phyloP scores from a whole-genome alignment of 2,797 vertebrate species.

The Salmo trutta region DNA sequence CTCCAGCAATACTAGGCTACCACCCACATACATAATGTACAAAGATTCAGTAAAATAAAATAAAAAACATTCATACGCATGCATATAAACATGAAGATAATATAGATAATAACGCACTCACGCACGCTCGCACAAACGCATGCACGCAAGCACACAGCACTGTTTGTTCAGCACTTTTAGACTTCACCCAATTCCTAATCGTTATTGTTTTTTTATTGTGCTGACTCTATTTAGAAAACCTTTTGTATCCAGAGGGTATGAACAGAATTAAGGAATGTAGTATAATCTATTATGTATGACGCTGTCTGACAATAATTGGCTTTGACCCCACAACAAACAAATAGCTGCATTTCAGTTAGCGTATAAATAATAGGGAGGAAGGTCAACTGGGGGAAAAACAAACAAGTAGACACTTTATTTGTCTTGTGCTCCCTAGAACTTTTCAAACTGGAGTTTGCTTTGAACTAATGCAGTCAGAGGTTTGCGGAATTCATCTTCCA shows the following conservation, averaged over 20 bases:
- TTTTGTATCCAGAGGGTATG: neutral
- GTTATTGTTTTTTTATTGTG: neutral
- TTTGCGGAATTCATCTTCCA: neutral
- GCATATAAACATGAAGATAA: neutral
- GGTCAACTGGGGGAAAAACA: neutral
- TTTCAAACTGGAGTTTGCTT: neutral
- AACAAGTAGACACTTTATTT: neutral
- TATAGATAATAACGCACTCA: too few species aligned
- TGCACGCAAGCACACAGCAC: neutral
- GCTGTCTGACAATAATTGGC: neutral
- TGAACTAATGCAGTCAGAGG: neutral
- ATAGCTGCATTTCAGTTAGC: too few species aligned
- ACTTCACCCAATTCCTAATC: neutral
- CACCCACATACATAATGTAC: neutral
- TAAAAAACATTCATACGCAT: neutral
- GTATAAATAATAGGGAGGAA: neutral
- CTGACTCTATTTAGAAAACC: neutral
- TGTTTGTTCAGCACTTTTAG: neutral
- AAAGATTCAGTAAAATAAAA: neutral
- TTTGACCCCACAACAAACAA: neutral
- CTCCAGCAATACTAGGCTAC: neutral
- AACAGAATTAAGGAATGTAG: neutral
- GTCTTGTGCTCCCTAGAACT: neutral
- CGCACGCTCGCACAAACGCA: neutral
- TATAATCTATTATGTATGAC: neutral